Conservation (phyloP, 2,888 invertebrate species). For the Rhagonycha lutea region DNA sequence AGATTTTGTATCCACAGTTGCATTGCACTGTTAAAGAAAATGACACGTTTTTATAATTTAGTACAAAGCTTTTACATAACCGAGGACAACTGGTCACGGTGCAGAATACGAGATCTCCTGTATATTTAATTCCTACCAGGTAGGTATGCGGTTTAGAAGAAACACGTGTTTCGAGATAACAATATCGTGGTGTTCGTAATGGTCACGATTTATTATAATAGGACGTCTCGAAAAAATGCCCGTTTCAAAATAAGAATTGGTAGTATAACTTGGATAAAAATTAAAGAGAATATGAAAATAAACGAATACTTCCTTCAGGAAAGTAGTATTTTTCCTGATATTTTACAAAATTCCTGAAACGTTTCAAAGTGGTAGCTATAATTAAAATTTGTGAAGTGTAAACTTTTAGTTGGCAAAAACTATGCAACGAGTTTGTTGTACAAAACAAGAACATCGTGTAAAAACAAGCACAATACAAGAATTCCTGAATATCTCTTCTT, state of each 20-base stretch:
- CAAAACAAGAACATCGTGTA: neutral
- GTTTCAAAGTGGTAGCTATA: neutral
- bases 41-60: neutral
- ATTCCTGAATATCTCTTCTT: constrained; percentile 23
- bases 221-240: constrained; percentile 10
- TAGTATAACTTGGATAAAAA: neutral
- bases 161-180: constrained; percentile 36
- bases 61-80: neutral
- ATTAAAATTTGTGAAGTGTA: neutral
- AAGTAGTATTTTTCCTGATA: neutral
- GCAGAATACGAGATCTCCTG: neutral
- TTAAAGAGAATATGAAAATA: neutral
- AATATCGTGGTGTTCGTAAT: constrained; percentile 32
- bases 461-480: constrained; percentile 25
- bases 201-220: constrained; percentile 37
- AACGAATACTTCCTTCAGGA: neutral
- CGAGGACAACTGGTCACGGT: constrained; percentile 4
- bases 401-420: neutral
- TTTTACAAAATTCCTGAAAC: neutral
- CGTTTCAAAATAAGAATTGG: neutral
- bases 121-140: constrained; percentile 4
- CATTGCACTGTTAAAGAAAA: neutral
- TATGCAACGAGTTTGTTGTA: neutral
- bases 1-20: neutral
- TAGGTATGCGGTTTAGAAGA: constrained; percentile 24